Evolutionary conservation across 2,113 vertebrate genomes (phyloP).

Genomic region (Zosterops hypoxanthus): DNA sequence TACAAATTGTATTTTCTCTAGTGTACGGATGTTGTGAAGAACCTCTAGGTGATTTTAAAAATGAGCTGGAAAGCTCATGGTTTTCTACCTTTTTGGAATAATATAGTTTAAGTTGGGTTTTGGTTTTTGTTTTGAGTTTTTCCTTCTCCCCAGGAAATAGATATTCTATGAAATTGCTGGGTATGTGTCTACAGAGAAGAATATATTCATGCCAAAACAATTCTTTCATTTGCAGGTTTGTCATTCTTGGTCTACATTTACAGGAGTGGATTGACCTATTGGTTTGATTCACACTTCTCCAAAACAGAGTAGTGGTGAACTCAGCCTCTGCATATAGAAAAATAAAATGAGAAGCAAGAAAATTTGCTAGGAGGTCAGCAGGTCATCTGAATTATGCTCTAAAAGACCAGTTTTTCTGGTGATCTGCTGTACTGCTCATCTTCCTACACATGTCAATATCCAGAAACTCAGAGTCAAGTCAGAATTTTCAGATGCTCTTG

Average conservation of each 20-base stretch:
- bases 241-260: neutral
- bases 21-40: neutral
- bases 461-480: neutral
- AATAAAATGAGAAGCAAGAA: neutral
- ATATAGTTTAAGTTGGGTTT: neutral
- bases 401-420: neutral
- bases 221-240: conserved; percentile 5
- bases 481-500: neutral
- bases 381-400: neutral
- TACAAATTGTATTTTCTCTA: neutral
- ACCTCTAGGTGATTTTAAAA: neutral
- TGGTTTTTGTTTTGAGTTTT: neutral
- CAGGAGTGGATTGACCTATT: neutral
- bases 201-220: neutral
- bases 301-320: neutral
- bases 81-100: neutral
- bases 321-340: neutral
- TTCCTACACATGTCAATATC: neutral
- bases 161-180: neutral
- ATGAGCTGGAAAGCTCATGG: neutral
- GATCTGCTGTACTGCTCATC: neutral
- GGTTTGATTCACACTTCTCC: neutral
- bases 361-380: neutral
- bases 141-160: neutral
- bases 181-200: neutral